Percentiles rank a stretch among this genome's conserved stretches.
phyloP scores from a whole-genome alignment of 2,113 vertebrate genomes.

The Pipra filicauda region DNA sequence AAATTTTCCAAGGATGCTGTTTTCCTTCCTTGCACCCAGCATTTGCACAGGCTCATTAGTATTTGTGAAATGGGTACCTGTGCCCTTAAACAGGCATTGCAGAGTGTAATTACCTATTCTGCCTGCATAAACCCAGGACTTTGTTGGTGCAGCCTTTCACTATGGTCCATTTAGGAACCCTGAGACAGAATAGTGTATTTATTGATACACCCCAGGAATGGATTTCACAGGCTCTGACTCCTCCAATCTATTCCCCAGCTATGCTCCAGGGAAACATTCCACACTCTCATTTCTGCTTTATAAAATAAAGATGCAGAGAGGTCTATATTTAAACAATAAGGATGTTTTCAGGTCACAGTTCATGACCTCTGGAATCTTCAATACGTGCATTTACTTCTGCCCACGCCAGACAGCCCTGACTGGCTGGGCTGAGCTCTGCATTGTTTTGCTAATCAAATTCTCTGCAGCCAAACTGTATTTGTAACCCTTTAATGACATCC shows the following conservation, averaged over 20 bases:
- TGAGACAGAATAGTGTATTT: neutral
- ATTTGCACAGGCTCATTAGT: neutral
- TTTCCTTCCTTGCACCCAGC: neutral
- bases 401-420: neutral
- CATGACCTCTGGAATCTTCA: neutral
- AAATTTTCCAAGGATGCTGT: neutral
- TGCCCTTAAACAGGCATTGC: neutral
- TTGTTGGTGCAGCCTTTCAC: neutral
- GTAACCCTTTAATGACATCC: neutral
- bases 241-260: neutral
- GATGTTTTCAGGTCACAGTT: neutral
- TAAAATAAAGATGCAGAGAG: neutral
- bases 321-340: neutral
- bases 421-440: neutral
- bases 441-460: neutral
- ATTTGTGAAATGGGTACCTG: neutral
- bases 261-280: neutral
- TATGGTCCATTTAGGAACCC: neutral
- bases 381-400: rapidly evolving
- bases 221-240: neutral
- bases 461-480: neutral
- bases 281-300: rapidly evolving
- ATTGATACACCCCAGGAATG: neutral
- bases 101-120: neutral
- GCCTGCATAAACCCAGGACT: neutral